A percentile compares a stretch with the other conserved stretches of the same genome.
phyloP scores from a whole-genome alignment of 2,113 vertebrate genomes.

The Poicephalus gulielmi region DNA sequence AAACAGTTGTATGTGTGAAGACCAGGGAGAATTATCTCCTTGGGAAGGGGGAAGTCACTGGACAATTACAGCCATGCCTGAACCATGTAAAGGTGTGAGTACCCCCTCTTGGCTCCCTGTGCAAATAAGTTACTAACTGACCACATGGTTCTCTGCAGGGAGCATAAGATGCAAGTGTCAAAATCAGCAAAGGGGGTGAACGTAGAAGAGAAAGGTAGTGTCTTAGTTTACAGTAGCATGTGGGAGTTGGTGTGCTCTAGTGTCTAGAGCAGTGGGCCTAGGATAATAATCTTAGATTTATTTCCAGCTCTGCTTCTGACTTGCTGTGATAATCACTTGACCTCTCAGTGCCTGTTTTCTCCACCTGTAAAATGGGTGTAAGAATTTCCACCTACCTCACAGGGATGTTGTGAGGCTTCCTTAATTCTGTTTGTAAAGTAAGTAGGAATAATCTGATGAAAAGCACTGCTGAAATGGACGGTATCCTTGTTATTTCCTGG shows the following conservation, averaged over 20 bases:
- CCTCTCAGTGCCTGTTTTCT: slow-evolving; percentile 59
- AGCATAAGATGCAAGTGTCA: slow-evolving; percentile 19
- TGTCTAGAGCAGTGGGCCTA: slow-evolving; percentile 49
- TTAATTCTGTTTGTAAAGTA: slow-evolving; percentile 61
- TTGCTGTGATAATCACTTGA: slow-evolving; percentile 57
- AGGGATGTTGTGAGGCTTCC: slow-evolving; percentile 59
- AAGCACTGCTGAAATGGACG: slow-evolving; percentile 57
- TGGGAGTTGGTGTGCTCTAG: slow-evolving; percentile 60
- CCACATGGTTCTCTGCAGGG: slow-evolving; percentile 18
- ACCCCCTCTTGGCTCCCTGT: neutral
- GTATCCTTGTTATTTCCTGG: slow-evolving; percentile 62
- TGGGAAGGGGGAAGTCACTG: neutral
- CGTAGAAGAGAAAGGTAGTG: slow-evolving; percentile 51
- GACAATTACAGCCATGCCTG: neutral
- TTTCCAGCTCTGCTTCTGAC: slow-evolving; percentile 57
- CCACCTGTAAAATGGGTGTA: slow-evolving; percentile 59
- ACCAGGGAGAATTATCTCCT: neutral
- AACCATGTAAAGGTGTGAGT: neutral
- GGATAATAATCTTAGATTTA: slow-evolving; percentile 47
- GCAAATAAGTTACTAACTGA: neutral
- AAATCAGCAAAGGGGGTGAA: slow-evolving; percentile 35
- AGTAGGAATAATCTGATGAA: slow-evolving; percentile 68
- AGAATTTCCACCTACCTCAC: slow-evolving; percentile 64
- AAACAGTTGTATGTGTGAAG: neutral
- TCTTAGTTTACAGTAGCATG: slow-evolving; percentile 57